Conservation (phyloP, 2,113 vertebrate species). For the Andinoacara biseriatus region DNA sequence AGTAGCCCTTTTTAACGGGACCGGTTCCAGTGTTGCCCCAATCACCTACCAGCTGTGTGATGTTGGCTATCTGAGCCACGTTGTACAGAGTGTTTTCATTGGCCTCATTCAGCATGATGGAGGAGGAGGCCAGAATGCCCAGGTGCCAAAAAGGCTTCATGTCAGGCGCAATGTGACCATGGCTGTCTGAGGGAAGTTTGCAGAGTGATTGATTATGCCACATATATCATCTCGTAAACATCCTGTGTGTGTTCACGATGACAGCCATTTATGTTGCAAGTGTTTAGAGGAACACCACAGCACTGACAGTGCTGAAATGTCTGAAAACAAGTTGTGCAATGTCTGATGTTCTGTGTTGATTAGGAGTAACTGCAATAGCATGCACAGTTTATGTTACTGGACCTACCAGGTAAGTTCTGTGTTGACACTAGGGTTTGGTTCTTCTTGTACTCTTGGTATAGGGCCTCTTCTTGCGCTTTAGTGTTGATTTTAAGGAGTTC, state of each 20-base stretch:
- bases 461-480: conserved; percentile 78
- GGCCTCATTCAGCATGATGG: conserved; percentile 88
- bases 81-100: conserved; percentile 87
- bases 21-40: not conserved
- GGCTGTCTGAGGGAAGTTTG: conserved; percentile 80
- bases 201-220: not conserved
- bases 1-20: not conserved
- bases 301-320: not conserved
- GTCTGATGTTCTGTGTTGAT: not conserved
- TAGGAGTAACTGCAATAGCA: not conserved
- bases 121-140: conserved; percentile 83
- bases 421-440: conserved; percentile 74
- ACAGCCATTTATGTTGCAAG: not conserved
- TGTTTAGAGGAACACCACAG: not conserved
- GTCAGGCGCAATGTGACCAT: conserved; percentile 81
- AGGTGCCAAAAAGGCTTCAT: conserved; percentile 86
- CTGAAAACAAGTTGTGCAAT: not conserved
- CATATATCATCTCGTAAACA: not conserved
- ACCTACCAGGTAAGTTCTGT: conserved; percentile 87
- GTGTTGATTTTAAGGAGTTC: conserved; percentile 77
- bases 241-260: not conserved
- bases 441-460: conserved; percentile 83
- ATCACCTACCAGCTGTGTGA: conserved; percentile 90
- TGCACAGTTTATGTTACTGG: not conserved
- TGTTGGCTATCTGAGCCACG: conserved; percentile 83